Evolutionary conservation across 2,113 vertebrate species (phyloP).

Genomic region (Archocentrus centrarchus): DNA sequence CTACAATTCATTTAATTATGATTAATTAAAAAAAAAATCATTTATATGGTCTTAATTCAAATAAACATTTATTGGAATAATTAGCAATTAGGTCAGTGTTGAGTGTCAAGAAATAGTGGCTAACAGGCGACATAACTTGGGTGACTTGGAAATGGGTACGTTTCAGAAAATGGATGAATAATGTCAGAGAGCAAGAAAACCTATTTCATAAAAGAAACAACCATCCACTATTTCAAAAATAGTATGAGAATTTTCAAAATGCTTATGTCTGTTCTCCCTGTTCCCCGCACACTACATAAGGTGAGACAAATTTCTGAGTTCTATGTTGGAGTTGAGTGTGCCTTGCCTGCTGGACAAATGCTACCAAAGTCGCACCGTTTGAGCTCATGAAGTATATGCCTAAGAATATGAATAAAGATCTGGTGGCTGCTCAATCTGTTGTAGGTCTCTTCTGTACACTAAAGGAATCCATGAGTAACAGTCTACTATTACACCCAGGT

Average conservation of each 20-base stretch:
- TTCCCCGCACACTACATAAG: neutral
- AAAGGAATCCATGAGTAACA: too few species aligned
- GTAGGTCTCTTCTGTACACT: too few species aligned
- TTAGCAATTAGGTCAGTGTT: neutral
- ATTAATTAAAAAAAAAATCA: too few species aligned
- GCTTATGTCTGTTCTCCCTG: neutral
- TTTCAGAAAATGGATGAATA: neutral
- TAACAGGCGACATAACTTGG: neutral
- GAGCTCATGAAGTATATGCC: neutral
- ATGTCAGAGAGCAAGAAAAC: neutral
- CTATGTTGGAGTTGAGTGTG: neutral
- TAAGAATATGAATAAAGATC: neutral
- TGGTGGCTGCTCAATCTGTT: neutral
- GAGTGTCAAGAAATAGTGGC: neutral
- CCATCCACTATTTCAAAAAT: neutral
- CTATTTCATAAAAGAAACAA: fast-evolving
- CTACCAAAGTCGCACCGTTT: neutral
- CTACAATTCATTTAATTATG: fast-evolving
- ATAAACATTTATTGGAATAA: neutral
- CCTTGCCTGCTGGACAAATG: neutral
- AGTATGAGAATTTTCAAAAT: neutral
- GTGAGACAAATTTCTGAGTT: neutral
- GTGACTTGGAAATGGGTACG: too few species aligned
- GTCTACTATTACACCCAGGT: too few species aligned
- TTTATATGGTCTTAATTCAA: neutral